A percentile compares a stretch with the other conserved stretches of the same genome.
phyloP scores from a whole-genome alignment of 2,888 invertebrate genomes.

The Melanchra persicariae region DNA sequence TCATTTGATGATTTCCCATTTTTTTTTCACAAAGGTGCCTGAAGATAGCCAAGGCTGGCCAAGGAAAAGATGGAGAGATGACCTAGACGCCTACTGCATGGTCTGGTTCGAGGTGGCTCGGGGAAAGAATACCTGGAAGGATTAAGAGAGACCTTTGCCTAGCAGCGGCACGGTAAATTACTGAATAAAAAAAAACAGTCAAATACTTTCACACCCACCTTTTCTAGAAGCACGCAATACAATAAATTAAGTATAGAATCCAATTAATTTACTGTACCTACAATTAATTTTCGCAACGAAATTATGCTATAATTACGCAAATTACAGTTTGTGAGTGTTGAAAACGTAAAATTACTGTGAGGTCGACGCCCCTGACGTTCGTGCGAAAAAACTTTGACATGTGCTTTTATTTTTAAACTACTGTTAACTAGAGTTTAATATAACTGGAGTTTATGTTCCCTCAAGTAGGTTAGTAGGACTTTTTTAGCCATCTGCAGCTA shows the following conservation, averaged over 20 bases:
- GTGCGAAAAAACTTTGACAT: conserved; percentile 55
- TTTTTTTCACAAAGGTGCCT: too few species aligned
- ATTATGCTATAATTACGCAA: conserved; percentile 62
- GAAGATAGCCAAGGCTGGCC: too few species aligned
- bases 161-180: neutral
- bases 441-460: conserved; percentile 34
- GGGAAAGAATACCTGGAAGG: too few species aligned
- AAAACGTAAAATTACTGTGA: conserved; percentile 63
- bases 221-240: conserved; percentile 27
- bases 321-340: conserved; percentile 61
- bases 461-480: conserved; percentile 39
- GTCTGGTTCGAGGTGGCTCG: too few species aligned
- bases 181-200: neutral
- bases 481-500: neutral
- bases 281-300: conserved; percentile 58
- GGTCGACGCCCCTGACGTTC: conserved; percentile 63
- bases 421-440: conserved; percentile 19
- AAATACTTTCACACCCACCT: conserved; percentile 6
- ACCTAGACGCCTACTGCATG: neutral
- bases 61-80: too few species aligned
- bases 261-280: conserved; percentile 37
- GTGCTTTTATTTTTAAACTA: conserved; percentile 40
- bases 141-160: too few species aligned
- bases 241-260: conserved; percentile 20
- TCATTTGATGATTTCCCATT: too few species aligned